phyloP scores from a whole-genome alignment of 37 sponge, comb jelly and placozoan genomes.

The Chondrosia reniformis region DNA sequence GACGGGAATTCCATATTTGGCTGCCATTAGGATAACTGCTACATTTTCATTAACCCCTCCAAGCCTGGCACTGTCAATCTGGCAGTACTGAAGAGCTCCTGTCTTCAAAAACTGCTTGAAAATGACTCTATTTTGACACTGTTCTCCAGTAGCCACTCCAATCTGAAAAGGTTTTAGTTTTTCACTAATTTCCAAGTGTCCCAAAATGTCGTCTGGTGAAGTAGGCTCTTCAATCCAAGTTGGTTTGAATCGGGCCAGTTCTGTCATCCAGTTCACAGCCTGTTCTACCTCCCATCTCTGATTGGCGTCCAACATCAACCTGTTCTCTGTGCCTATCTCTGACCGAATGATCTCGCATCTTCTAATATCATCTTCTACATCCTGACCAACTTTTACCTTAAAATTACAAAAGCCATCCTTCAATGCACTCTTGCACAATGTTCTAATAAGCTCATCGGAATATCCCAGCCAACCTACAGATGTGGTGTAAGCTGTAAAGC shows the following conservation, averaged over 20 bases:
- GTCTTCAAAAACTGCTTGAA: conserved; percentile 90
- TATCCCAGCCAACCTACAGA: conserved; percentile 91
- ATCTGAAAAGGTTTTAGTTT: conserved; percentile 47
- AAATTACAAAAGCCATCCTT: conserved; percentile 64
- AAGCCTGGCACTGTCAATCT: conserved; percentile 78
- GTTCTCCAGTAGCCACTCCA: conserved; percentile 85
- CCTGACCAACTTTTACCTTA: conserved; percentile 86
- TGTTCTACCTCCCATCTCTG: conserved; percentile 82
- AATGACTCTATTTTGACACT: conserved; percentile 79
- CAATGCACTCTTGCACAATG: conserved; percentile 50
- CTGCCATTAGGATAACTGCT: conserved; percentile 77
- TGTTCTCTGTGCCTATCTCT: conserved; percentile 65
- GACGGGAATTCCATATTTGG: conserved; percentile 79
- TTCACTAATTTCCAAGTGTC: conserved; percentile 63
- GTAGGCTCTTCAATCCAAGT: conserved; percentile 94
- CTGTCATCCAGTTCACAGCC: conserved; percentile 63
- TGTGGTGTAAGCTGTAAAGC: conserved; percentile 80
- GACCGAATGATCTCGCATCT: conserved; percentile 63
- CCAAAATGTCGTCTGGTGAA: conserved; percentile 81
- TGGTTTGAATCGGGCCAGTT: conserved; percentile 66
- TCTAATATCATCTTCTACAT: conserved; percentile 54
- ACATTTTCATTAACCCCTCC: conserved; percentile 85
- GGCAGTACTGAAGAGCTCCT: conserved; percentile 85
- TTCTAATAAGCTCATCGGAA: conserved; percentile 56
- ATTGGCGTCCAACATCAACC: conserved; percentile 78